Base-by-base conservation (phyloP, 2,113 vertebrate genomes). In the Corvus cornix region DNA sequence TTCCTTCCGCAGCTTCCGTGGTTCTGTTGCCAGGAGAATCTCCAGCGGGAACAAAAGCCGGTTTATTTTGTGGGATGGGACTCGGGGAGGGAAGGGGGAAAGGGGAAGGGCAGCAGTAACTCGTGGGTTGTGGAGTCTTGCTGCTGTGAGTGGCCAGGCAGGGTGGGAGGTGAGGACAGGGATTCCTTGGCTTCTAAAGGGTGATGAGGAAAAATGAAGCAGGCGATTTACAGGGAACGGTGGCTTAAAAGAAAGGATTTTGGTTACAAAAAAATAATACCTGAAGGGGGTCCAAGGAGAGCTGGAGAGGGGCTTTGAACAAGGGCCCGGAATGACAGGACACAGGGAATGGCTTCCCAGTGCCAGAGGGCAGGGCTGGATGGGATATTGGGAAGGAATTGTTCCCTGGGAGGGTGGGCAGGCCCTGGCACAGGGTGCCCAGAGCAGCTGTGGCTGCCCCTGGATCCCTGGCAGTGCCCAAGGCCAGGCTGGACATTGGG, bases 391-490 rank as follows among this genome's bases (percentile, higher is more conserved):
- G n/a, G 39, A 9, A 53, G 24, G 0, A 30, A 68, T 68, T 1
- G 0, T 7, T 48, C 6, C 5, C 46, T 68, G 16, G 0, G 46
- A 68, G 24, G 23, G 19, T 39, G 60, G 4, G 0, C 0, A 73
- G 58, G 27, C 17, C 21, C 43, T 73, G 67, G 67, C 26, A 80
- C 35, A 51, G 59, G 21, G 16, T 81, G 22, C 44, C 59, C 60
- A 30, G 33, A 82, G 77, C 0, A 75, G 39, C 69, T 67, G 53
- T 18, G 78, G 62, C 53, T 75, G 52, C 19, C 23, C 28, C 69
- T 75, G 60, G 51, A 68, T 53, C 62, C 69, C 39, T 60, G 69
- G 16, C 0, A 48, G 46, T 26, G 46, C 0, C 13, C 46, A 1
- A 67, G 46, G 46, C 19, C 33, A 46, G 60, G 37, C 0, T 74